Percentiles rank a stretch among this genome's conserved stretches.
phyloP scores from a whole-genome alignment of 2,113 vertebrate genomes.

The Microtus pennsylvanicus region DNA sequence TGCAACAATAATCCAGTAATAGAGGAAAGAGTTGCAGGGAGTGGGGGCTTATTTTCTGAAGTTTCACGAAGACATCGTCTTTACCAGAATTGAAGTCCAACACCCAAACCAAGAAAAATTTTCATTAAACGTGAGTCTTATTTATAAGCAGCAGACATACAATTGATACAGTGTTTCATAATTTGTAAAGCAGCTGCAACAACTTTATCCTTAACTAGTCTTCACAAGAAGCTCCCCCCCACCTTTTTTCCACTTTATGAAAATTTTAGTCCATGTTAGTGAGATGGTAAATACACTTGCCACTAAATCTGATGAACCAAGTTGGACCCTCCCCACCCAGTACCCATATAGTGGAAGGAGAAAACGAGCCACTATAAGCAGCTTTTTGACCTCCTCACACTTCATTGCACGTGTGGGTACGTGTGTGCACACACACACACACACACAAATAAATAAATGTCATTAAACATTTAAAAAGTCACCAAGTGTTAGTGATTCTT shows the following conservation, averaged over 20 bases:
- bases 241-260: not conserved
- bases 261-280: not conserved
- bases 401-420: not conserved
- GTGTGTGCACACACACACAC: too few relatives aligned
- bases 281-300: not conserved
- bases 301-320: not conserved
- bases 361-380: not conserved
- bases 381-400: not conserved
- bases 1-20: not conserved
- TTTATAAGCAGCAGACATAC: not conserved
- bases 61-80: not conserved
- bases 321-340: not conserved
- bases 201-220: conserved; percentile 33
- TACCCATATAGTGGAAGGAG: not conserved
- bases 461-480: not conserved
- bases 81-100: not conserved
- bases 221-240: not conserved
- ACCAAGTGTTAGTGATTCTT: not conserved
- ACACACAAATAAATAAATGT: not conserved
- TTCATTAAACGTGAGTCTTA: not conserved
- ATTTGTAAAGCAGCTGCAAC: conserved; percentile 1
- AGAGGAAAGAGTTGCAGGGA: not conserved
- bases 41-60: not conserved
- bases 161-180: not conserved
- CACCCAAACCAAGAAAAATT: not conserved